Base-by-base conservation (phyloP, 35 echinoderm and acorn worm genomes). In the Lytechinus variegatus region DNA sequence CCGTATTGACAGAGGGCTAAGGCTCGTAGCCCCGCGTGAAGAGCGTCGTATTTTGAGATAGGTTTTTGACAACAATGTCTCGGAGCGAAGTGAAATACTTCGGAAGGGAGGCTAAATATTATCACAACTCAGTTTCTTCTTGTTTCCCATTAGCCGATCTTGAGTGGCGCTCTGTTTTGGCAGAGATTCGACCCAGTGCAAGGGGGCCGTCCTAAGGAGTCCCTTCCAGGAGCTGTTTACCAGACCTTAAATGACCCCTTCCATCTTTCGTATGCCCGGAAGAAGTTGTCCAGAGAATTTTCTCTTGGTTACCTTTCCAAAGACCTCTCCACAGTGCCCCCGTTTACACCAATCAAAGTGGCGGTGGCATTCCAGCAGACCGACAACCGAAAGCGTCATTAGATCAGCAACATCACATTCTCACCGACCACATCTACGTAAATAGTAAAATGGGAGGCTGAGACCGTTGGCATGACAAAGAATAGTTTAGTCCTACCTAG, bases 81-180 rank as follows among this genome's bases (percentile, higher is more conserved):
- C 27, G 88, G 52, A 90, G 88, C 88, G 52, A 90, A 90, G 29
- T 90, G 88, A 54, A 90, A 90, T 90, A 44, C 88, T 79, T 79
- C 6, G 66, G 66, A 27, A 79, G 19, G 66, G 66, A 90, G 88
- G 88, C 88, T 52, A 90, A 90, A 90, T 90, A 90, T 90, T 90
- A 90, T 90, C 88, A 90, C 88, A 90, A 52, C 88, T 90, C 88
- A 44, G 52, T 90, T 90, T 90, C 88, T 90, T 90, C 88, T 90
- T 90, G 88, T 54, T 90, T 54, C 52, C 88, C 88, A 90, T 90
- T 27, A 90, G 52, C 27, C 33, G 88, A 33, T 9, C 88, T 90
- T 54, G 88, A 90, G 52, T 90, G 88, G 88, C 14, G 27, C 28
- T 90, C 28, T 90, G 88, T 90, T 90, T 90, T 44, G 88, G 88